These are phyloP conservation scores for Gymnoscelis rufifasciata DNA, from an alignment of 2,888 invertebrate species.

Conservation along the genomic window DNA sequence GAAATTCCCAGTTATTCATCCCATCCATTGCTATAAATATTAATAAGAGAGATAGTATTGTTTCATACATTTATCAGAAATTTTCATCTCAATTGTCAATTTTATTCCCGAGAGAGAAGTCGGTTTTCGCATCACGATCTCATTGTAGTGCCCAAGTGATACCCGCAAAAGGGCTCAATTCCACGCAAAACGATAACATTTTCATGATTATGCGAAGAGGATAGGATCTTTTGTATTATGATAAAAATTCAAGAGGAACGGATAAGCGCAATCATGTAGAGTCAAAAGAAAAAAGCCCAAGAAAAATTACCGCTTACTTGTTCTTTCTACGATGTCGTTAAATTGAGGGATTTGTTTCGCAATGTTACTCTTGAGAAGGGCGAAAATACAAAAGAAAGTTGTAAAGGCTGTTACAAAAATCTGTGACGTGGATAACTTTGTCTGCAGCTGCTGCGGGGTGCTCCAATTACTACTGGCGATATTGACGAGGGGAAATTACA, in stretches of 20 bases:
- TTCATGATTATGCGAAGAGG: slow-evolving; percentile 54
- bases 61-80: neutral
- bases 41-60: neutral
- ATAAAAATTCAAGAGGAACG: slow-evolving; percentile 18
- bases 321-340: slow-evolving; percentile 6
- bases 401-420: slow-evolving; percentile 1
- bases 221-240: slow-evolving; percentile 45
- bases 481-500: neutral
- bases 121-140: slow-evolving; percentile 36
- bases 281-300: slow-evolving; percentile 13
- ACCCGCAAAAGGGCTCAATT: slow-evolving; percentile 53
- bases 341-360: slow-evolving; percentile 9
- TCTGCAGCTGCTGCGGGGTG: neutral
- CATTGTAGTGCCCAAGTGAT: slow-evolving; percentile 48
- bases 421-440: neutral
- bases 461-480: neutral
- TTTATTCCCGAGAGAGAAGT: slow-evolving; percentile 34
- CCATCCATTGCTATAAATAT: too few species aligned
- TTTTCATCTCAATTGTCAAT: slow-evolving; percentile 31
- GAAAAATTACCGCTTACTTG: slow-evolving; percentile 15
- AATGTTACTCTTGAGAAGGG: slow-evolving; percentile 6
- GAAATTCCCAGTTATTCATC: neutral
- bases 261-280: slow-evolving; percentile 13
- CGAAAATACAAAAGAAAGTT: slow-evolving; percentile 4
- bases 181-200: slow-evolving; percentile 54